Conservation (phyloP, 2,888 invertebrate species). For the Drosophila setosimentum region DNA sequence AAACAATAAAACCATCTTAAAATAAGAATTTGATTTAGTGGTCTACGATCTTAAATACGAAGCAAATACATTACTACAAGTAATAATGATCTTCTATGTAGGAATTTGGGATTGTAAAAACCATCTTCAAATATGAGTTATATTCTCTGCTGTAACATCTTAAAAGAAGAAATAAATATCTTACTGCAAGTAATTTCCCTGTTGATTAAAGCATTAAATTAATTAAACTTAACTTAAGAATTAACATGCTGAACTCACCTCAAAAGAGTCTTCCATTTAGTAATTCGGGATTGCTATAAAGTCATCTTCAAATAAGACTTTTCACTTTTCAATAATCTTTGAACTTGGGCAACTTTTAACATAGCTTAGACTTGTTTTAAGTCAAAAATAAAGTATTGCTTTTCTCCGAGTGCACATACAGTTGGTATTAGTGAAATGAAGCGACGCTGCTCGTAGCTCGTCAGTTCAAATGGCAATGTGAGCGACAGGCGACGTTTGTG, state of each 20-base stretch:
- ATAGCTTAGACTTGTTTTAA: neutral
- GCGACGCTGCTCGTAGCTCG: constrained; percentile 25
- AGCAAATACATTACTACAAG: neutral
- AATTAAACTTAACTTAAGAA: neutral
- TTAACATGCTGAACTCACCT: neutral
- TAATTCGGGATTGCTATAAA: neutral
- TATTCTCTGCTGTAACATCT: neutral
- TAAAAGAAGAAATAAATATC: neutral
- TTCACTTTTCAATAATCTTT: neutral
- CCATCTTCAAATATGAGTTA: neutral
- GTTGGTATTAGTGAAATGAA: constrained; percentile 56
- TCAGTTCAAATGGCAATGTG: constrained; percentile 49
- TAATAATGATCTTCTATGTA: neutral
- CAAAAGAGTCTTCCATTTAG: neutral
- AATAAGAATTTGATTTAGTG: neutral
- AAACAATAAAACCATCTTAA: neutral
- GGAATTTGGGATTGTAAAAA: neutral
- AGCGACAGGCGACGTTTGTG: constrained; percentile 39
- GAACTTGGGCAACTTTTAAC: neutral
- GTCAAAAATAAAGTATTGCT: neutral
- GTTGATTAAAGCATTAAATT: neutral
- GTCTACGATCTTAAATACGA: neutral
- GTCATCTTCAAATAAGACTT: neutral
- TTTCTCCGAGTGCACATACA: constrained; percentile 8
- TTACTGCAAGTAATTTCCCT: neutral